Conservation (phyloP, 2,888 invertebrate species). For the Temnothorax unifasciatus region DNA sequence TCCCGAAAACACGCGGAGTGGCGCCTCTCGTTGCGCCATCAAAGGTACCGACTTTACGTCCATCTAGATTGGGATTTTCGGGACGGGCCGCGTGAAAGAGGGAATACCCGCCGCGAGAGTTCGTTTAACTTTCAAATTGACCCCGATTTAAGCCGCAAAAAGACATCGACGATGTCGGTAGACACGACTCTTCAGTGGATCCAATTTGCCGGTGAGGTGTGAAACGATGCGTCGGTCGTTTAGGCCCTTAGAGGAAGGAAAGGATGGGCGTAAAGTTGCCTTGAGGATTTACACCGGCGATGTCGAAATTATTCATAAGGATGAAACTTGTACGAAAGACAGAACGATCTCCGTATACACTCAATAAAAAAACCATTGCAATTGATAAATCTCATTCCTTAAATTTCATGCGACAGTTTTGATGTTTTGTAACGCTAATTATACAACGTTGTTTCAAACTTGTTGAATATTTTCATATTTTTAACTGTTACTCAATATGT, state of each 20-base stretch:
- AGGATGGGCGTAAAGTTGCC: slow-evolving; percentile 29
- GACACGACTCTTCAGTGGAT: slow-evolving; percentile 42
- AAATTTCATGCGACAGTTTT: background rate
- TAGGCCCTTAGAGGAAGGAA: slow-evolving; percentile 14
- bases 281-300: slow-evolving; percentile 6
- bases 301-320: slow-evolving; percentile 49
- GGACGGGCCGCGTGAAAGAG: slow-evolving; percentile 31
- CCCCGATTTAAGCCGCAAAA: slow-evolving; percentile 74
- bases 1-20: slow-evolving; percentile 13
- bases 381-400: slow-evolving; percentile 2
- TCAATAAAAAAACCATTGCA: background rate
- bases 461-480: background rate
- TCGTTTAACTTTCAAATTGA: slow-evolving; percentile 78
- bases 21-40: slow-evolving; percentile 48
- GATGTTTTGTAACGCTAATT: background rate
- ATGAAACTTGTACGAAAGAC: slow-evolving; percentile 3
- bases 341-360: background rate
- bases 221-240: slow-evolving; percentile 43
- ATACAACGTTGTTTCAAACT: background rate
- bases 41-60: slow-evolving; percentile 61
- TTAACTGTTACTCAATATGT: background rate
- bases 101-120: slow-evolving; percentile 57
- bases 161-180: slow-evolving; percentile 39
- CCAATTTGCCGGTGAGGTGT: slow-evolving; percentile 60
- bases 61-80: slow-evolving; percentile 71